Conservation (phyloP, 2,888 invertebrate species). For the Phoronis australis region DNA sequence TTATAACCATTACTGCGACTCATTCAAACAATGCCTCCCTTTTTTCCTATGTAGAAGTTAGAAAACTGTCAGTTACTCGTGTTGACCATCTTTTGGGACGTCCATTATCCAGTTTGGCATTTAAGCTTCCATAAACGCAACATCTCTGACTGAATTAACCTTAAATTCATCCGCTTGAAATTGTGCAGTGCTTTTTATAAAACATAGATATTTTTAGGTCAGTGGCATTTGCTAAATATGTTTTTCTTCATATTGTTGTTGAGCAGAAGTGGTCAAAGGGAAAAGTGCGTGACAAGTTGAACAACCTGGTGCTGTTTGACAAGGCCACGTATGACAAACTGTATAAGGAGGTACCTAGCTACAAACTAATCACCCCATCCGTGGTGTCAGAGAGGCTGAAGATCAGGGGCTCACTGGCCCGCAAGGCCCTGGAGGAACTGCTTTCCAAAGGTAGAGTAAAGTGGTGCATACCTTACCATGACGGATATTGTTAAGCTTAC, state of each 20-base stretch:
- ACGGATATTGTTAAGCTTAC: too few relatives aligned
- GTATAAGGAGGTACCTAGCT: constrained; percentile 67
- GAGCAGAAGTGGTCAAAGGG: constrained; percentile 99
- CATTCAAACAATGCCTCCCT: background rate
- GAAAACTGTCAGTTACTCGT: background rate
- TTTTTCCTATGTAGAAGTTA: background rate
- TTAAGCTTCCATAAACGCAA: background rate
- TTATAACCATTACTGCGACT: background rate
- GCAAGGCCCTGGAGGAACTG: constrained; percentile 88
- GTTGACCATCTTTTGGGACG: background rate
- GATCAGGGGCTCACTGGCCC: constrained; percentile 93
- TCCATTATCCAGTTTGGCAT: background rate
- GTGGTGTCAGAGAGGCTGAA: constrained; percentile 98
- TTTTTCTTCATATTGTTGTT: constrained; percentile 8
- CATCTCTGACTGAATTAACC: background rate
- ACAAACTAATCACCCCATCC: constrained; percentile 98
- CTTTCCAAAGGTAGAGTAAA: constrained; percentile 75
- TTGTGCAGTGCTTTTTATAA: background rate
- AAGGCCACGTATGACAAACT: constrained; percentile 93
- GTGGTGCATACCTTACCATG: background rate
- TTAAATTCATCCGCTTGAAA: too few relatives aligned
- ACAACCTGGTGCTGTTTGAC: constrained; percentile 98
- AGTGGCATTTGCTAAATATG: background rate
- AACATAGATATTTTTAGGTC: background rate
- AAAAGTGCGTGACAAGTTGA: constrained; percentile 99